Base-by-base conservation (phyloP, 1,140 invertebrate genomes). In the Lethocerus indicus region DNA sequence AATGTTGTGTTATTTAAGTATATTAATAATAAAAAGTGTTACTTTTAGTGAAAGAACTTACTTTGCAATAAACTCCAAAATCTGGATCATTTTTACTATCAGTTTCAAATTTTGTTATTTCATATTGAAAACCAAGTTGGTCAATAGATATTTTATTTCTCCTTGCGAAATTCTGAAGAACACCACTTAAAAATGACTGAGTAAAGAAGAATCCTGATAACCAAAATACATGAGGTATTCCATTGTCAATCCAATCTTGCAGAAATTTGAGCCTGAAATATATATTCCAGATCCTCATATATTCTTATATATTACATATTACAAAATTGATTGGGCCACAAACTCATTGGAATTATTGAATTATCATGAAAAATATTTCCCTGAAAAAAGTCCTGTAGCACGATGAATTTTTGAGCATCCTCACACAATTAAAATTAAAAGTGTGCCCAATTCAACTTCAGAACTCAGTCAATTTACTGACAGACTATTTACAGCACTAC, bases 151-250 rank as follows among this genome's bases (percentile, higher is more conserved):
- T 79, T 50, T 76, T 74, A 58, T 81, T 74, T 59, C 78, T 81
- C 13, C 88, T 70, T 0, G 91, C 87, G 67, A 76, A 89, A 68
- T 94, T 95, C 66, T 95, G 90, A 41, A 92, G 67, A 1, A 89
- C 85, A 20, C 88, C 90, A 7, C 90, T 93, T 1, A 96, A 70
- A 64, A 96, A 95, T 0, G 90, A 92, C 64, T 96, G 88, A 0
- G 90, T 91, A 61, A 95, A 95, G 66, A 84, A 96, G 67, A 97
- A 93, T 9, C 88, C 91, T 0, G 89, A 92, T 48, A 96, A 72
- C 91, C 91, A 96, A 64, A 89, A 93, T 0, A 90, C 80, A 4
- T 68, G 62, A 1, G 90, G 85, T 14, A 81, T 76, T 1, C 86
- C 86, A 25, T 81, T 65, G 28, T 89, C 78, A 48, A 91, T 81